phyloP scores from a whole-genome alignment of 2,888 invertebrate species.

The Orthosia incerta region DNA sequence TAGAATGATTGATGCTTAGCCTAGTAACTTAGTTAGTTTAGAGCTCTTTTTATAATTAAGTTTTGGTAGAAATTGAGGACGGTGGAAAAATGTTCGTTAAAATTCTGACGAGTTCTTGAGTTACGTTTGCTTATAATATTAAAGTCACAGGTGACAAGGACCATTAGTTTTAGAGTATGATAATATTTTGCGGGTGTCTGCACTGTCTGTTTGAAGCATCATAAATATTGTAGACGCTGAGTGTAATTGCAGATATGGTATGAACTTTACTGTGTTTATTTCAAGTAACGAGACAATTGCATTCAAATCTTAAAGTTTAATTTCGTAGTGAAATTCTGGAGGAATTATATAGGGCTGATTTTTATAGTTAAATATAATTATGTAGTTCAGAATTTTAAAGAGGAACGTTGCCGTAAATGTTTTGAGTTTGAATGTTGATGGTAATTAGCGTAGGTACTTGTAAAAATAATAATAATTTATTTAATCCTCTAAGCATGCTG shows the following conservation, averaged over 20 bases:
- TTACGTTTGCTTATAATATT: neutral
- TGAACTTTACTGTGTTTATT: neutral
- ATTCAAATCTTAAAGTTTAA: neutral
- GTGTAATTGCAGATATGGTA: neutral
- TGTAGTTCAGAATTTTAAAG: no score
- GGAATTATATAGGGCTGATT: neutral
- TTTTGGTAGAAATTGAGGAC: neutral
- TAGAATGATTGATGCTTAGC: constrained; percentile 36
- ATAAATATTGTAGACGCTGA: constrained; percentile 9
- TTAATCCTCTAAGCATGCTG: no score
- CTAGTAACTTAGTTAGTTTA: constrained; percentile 37
- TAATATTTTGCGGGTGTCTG: neutral
- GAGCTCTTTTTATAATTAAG: constrained; percentile 35
- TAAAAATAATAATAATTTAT: no score
- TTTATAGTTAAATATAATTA: no score
- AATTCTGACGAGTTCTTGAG: constrained; percentile 4
- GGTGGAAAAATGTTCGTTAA: constrained; percentile 1
- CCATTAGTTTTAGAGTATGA: constrained; percentile 4
- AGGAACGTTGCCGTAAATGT: no score
- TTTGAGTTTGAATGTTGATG: no score
- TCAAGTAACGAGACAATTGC: neutral
- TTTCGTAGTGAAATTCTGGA: neutral
- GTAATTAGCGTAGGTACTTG: no score
- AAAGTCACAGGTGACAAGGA: constrained; percentile 7
- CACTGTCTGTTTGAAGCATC: neutral